phyloP scores from a whole-genome alignment of 2,888 invertebrate species.

The Drosophila meridionalis region DNA sequence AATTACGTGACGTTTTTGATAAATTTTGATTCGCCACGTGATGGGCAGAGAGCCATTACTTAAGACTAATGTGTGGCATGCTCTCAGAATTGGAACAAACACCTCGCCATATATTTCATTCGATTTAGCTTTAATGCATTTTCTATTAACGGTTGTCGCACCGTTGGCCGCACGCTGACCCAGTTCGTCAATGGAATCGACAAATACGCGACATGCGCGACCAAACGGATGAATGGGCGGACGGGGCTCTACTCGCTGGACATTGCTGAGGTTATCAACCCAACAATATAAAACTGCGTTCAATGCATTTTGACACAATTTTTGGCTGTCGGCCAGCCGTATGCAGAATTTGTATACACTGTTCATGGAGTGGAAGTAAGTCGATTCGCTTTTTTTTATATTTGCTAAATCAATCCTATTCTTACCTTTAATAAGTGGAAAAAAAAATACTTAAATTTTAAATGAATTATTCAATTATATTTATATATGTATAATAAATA shows the following conservation, averaged over 20 bases:
- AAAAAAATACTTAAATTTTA: too few species aligned
- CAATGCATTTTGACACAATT: conserved; percentile 74
- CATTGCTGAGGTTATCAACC: conserved; percentile 70
- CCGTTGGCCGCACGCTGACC: conserved; percentile 63
- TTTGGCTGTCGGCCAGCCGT: conserved; percentile 57
- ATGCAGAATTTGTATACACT: conserved; percentile 56
- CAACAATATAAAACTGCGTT: conserved; percentile 48
- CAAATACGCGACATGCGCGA: conserved; percentile 52
- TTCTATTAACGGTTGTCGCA: conserved; percentile 73
- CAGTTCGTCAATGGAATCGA: conserved; percentile 75
- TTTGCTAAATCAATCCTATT: too few species aligned
- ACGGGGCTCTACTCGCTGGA: conserved; percentile 6
- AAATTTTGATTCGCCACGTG: conserved; percentile 71
- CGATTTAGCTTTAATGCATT: conserved; percentile 70
- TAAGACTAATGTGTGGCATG: conserved; percentile 73
- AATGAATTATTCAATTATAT: too few species aligned
- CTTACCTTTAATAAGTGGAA: too few species aligned
- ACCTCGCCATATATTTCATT: conserved; percentile 34
- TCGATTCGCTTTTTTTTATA: background rate
- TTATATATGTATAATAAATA: too few species aligned
- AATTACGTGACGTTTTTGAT: conserved; percentile 80
- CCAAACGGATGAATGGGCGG: conserved; percentile 5
- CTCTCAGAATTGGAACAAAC: conserved; percentile 77
- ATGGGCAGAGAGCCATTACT: conserved; percentile 69
- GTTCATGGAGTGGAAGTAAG: background rate